phyloP scores from a whole-genome alignment of 2,797 vertebrate species.

The Halcyon badia region DNA sequence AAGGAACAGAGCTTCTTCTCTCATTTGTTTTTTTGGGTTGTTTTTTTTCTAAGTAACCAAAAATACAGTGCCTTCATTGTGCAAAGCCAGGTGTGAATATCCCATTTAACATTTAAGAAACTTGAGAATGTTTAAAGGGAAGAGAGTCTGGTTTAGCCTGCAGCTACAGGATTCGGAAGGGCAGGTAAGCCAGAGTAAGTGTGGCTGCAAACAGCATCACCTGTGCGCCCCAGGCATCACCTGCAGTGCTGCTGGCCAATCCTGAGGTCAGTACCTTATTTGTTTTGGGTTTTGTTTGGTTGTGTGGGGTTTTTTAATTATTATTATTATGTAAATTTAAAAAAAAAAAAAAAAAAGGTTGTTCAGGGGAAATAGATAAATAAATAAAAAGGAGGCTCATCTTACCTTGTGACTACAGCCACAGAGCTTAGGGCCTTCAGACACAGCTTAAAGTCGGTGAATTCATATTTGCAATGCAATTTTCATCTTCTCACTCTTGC shows the following conservation, averaged over 20 bases:
- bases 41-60: background rate
- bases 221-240: background rate
- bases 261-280: background rate
- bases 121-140: background rate
- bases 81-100: background rate
- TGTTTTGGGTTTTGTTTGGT: background rate
- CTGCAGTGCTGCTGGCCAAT: background rate
- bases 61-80: background rate
- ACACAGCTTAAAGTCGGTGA: background rate
- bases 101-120: background rate
- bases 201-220: background rate
- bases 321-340: too few relatives aligned
- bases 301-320: too few relatives aligned
- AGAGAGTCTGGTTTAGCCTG: background rate
- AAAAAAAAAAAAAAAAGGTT: too few relatives aligned
- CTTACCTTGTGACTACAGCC: conserved; percentile 17
- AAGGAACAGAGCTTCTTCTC: background rate
- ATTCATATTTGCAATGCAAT: background rate
- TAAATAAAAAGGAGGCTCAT: background rate
- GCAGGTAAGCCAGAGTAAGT: background rate
- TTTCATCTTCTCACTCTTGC: background rate
- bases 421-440: background rate
- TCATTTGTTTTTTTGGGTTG: too few relatives aligned
- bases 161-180: background rate
- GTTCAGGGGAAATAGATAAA: too few relatives aligned